Evolutionary conservation across 2,888 invertebrate genomes (phyloP).

Genomic region (Cecidostiba fungosa): DNA sequence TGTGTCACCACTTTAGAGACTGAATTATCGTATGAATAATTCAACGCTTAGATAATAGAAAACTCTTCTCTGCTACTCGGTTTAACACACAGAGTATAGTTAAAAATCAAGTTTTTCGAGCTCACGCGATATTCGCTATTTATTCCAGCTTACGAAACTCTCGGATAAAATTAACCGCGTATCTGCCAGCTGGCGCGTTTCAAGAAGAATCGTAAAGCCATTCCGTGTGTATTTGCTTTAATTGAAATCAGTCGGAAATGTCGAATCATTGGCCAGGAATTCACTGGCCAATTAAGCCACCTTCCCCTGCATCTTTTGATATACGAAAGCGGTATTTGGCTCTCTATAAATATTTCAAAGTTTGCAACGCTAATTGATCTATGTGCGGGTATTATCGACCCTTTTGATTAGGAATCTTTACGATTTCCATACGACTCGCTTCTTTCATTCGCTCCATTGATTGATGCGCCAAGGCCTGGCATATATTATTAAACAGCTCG

Average conservation of each 20-base stretch:
- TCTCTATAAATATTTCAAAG: background rate
- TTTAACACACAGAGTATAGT: too few relatives aligned
- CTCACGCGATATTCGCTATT: background rate
- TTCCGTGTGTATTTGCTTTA: constrained; percentile 14
- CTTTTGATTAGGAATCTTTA: background rate
- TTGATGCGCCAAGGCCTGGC: background rate
- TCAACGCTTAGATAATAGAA: background rate
- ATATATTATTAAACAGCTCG: background rate
- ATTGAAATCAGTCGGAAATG: constrained; percentile 21
- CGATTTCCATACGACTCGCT: background rate
- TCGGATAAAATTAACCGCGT: constrained; percentile 15
- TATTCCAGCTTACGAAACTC: background rate
- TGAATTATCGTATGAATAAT: background rate
- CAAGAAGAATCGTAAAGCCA: background rate
- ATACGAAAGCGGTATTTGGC: background rate
- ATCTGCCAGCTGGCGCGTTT: background rate
- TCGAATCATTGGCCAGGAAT: constrained; percentile 3
- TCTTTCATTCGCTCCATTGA: background rate
- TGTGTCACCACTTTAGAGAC: constrained; percentile 11
- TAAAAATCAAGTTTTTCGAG: background rate
- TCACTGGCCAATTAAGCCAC: constrained; percentile 23
- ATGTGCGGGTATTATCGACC: background rate
- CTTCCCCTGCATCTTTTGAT: background rate
- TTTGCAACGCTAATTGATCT: background rate
- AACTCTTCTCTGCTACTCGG: too few relatives aligned